Evolutionary conservation across 2,113 vertebrate species (phyloP), one percentile per base, ranked within the genome.

Genomic region (Phoxinus phoxinus): DNA sequence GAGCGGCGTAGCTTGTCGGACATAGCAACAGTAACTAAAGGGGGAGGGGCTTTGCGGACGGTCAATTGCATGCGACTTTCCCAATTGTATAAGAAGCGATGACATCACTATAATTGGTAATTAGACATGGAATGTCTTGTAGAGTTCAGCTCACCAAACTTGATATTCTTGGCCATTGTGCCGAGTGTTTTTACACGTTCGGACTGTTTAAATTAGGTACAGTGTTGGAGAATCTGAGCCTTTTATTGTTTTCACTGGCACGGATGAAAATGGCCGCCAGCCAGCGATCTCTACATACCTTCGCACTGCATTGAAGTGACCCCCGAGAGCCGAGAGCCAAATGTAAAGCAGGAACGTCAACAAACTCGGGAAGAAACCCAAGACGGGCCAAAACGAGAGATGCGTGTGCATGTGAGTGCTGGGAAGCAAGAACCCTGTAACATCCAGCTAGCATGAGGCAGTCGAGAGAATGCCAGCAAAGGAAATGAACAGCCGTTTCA

Each of bases 401-500:
- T 13, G 53, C 59, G 48, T 32, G 59, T 69, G 74, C 51, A 53
- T 77, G 79, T 75, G 79, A 71, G 72, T 67, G 74, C 63, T 69
- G 44, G 80, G 61, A 81, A 23, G 41, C 19, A 59, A 78, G 56
- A 79, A 84, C 44, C 73, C 63, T 21, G n/a, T 63, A 51, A 81
- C 41, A 77, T 37, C 74, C 30, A 76, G 41, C 78, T 72, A 58
- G 65, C 53, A 51, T 59, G 21, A 46, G 44, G 32, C 76, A 53
- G 59, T 46, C 51, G 11, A 83, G 51, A 69, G 59, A 76, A 80
- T 56, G 82, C 86, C 87, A 63, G 61, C 71, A 71, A 56, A 86
- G 85, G 85, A 88, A 87, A 88, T 86, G 61, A 90, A 86, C 63
- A 56, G 78, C 83, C 69, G 53, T 91, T 89, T 88, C 74, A 85